Conservation (phyloP, 92 coral and sea anemone species). For the Ricordea florida region DNA sequence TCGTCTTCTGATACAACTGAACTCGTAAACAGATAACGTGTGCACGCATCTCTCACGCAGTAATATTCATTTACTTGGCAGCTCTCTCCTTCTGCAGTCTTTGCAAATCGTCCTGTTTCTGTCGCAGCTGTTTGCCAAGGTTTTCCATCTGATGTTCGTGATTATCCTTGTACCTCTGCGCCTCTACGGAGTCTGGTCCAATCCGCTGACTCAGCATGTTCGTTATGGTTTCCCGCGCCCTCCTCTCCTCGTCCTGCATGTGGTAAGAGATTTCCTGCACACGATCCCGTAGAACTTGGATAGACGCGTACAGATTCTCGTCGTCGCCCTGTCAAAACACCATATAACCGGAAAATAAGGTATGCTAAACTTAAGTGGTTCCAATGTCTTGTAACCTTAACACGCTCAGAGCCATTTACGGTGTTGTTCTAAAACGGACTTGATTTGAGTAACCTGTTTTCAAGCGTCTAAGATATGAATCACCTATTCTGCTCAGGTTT, state of each 20-base stretch:
- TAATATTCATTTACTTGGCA: conserved; percentile 52
- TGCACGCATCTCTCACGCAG: not conserved
- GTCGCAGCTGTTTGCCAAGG: conserved; percentile 76
- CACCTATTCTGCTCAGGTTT: no score
- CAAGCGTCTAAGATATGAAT: not conserved
- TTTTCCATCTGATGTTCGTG: conserved; percentile 83
- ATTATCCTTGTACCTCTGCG: conserved; percentile 65
- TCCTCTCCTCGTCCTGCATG: conserved; percentile 84
- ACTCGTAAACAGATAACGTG: no score
- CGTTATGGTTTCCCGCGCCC: conserved; percentile 69
- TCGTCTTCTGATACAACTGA: no score
- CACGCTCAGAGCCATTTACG: no score
- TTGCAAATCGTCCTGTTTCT: conserved; percentile 75
- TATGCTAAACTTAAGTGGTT: not conserved
- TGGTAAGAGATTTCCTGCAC: conserved; percentile 86
- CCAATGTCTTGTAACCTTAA: not conserved
- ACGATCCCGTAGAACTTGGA: conserved; percentile 95
- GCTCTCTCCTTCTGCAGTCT: conserved; percentile 81
- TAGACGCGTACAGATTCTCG: conserved; percentile 96
- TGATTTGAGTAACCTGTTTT: not conserved
- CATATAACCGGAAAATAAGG: no score
- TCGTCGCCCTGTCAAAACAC: conserved; percentile 82
- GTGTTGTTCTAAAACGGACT: not conserved
- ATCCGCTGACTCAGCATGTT: conserved; percentile 61
- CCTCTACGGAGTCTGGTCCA: conserved; percentile 64